Conservation (phyloP, 2,113 vertebrate species). For the Lepidothrix coronata region DNA sequence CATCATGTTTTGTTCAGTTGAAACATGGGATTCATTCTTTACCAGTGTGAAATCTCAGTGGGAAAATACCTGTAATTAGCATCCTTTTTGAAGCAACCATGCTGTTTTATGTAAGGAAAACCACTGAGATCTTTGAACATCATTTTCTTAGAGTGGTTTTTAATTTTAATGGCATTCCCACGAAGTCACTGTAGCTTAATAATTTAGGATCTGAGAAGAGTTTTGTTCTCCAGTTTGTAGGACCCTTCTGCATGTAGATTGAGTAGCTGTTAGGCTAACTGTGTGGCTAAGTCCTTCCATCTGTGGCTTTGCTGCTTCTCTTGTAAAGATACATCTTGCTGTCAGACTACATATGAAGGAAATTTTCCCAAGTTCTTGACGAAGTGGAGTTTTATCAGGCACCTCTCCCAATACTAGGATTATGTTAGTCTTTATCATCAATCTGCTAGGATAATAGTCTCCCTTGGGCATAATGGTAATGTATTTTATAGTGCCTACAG, state of each 20-base stretch:
- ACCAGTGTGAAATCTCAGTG: not conserved
- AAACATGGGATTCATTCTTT: not conserved
- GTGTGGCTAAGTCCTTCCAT: not conserved
- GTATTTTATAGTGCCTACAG: not conserved
- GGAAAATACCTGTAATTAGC: not conserved
- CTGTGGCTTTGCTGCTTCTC: not conserved
- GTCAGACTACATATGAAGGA: not conserved
- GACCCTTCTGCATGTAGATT: fast-evolving
- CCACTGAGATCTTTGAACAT: not conserved
- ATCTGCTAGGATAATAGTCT: not conserved
- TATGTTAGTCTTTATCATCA: not conserved
- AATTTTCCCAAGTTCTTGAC: not conserved
- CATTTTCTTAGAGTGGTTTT: not conserved
- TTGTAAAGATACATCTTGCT: not conserved
- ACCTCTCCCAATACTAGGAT: not conserved
- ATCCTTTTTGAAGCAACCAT: not conserved
- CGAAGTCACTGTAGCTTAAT: not conserved
- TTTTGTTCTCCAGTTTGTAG: not conserved
- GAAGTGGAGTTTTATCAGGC: not conserved
- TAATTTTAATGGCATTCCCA: not conserved
- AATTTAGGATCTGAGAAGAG: not conserved
- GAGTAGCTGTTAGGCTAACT: not conserved
- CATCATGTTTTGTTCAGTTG: fast-evolving
- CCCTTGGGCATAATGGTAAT: not conserved
- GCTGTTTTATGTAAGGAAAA: not conserved